Percentiles rank a stretch among this genome's conserved stretches.
Conservation (phyloP, 1,140 invertebrate genomes). For the Patella vulgata region DNA sequence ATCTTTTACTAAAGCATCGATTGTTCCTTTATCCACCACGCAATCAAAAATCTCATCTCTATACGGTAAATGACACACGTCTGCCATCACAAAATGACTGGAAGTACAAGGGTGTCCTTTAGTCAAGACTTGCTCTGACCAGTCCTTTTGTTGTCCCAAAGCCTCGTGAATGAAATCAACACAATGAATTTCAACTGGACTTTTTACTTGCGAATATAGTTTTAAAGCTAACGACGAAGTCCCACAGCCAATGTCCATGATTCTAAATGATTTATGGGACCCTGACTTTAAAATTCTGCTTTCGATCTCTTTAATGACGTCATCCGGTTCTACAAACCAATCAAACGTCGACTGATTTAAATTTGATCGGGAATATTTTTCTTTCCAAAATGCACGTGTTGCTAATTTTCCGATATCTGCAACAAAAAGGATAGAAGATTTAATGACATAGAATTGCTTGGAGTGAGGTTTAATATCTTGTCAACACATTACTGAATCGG, state of each 20-base stretch:
- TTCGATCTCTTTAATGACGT: too few species aligned
- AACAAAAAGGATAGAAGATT: too few species aligned
- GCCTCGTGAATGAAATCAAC: slow-evolving; percentile 30
- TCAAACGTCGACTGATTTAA: too few species aligned
- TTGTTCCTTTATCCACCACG: slow-evolving; percentile 50
- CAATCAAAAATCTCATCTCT: slow-evolving; percentile 31
- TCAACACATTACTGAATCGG: too few species aligned
- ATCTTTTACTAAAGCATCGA: slow-evolving; percentile 50
- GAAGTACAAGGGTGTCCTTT: slow-evolving; percentile 11
- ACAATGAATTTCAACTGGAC: slow-evolving; percentile 21
- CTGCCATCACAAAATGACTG: slow-evolving; percentile 17
- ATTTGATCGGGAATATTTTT: too few species aligned
- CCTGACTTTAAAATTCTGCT: too few species aligned
- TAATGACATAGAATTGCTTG: too few species aligned
- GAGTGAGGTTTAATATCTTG: too few species aligned
- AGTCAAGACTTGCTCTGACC: not conserved
- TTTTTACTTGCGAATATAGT: slow-evolving; percentile 13
- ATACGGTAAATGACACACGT: slow-evolving; percentile 40
- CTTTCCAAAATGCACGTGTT: too few species aligned
- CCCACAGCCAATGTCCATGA: slow-evolving; percentile 37
- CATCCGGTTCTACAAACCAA: too few species aligned
- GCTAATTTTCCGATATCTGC: too few species aligned
- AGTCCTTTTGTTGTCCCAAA: slow-evolving; percentile 18
- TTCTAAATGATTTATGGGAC: slow-evolving; percentile 1
- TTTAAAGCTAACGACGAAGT: slow-evolving; percentile 21